A percentile compares a stretch with the other conserved stretches of the same genome.
Conservation (phyloP, 2,797 vertebrate species). For the Enteromius anoplus region DNA sequence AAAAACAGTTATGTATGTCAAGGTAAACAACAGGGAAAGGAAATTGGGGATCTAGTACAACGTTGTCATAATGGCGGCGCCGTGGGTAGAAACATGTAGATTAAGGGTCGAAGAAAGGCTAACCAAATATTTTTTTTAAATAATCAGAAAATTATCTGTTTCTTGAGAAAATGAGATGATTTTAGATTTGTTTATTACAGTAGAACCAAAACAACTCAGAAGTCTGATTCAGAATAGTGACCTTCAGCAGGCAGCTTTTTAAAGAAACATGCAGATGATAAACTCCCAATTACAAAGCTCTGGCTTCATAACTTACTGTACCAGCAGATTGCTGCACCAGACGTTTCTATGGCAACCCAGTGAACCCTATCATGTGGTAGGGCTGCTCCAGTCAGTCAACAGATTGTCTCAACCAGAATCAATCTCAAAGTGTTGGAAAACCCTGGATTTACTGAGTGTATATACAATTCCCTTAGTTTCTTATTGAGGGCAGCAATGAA, state of each 20-base stretch:
- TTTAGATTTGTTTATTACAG: neutral
- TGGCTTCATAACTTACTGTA: constrained; percentile 55
- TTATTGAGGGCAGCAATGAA: constrained; percentile 17
- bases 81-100: too few relatives aligned
- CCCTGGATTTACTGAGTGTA: neutral
- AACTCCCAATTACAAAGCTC: constrained; percentile 31
- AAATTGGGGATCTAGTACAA: too few relatives aligned
- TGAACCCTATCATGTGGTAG: constrained; percentile 83
- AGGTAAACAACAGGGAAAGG: too few relatives aligned
- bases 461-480: constrained; percentile 3
- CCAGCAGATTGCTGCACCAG: constrained; percentile 62
- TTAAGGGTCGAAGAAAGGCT: too few relatives aligned
- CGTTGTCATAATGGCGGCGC: too few relatives aligned
- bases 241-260: constrained; percentile 57
- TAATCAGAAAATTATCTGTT: neutral
- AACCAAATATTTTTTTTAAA: too few relatives aligned
- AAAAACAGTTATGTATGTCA: too few relatives aligned
- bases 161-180: neutral
- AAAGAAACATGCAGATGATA: constrained; percentile 39
- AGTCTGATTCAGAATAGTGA: constrained; percentile 46
- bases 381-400: constrained; percentile 71
- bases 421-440: constrained; percentile 7
- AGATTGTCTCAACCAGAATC: constrained; percentile 49
- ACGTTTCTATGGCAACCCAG: constrained; percentile 81
- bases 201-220: constrained; percentile 18